Conservation (phyloP, 2,113 vertebrate species). For the Dasyprocta punctata region DNA sequence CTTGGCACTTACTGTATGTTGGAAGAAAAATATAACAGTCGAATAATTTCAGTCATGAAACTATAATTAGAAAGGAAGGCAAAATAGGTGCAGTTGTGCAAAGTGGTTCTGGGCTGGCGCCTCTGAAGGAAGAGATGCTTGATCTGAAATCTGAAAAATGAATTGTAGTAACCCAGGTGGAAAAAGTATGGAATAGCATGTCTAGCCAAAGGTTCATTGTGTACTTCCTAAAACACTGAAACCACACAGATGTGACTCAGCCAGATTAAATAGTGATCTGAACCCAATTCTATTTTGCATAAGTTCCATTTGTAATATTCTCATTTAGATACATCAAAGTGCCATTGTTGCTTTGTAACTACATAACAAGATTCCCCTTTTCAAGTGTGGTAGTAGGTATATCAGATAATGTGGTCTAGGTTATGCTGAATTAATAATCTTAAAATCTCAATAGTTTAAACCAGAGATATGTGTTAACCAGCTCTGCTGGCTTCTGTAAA, state of each 20-base stretch:
- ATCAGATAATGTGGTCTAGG: not conserved
- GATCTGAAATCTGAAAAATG: conserved; percentile 9
- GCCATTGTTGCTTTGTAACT: not conserved
- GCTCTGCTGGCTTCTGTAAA: not conserved
- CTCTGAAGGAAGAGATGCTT: not conserved
- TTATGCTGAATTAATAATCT: not conserved
- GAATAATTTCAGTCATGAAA: not conserved
- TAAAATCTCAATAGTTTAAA: not conserved
- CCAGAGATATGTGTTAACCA: not conserved
- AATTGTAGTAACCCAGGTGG: not conserved
- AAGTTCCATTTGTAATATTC: not conserved
- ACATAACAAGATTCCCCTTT: not conserved
- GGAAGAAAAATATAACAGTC: conserved; percentile 10
- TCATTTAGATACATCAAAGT: not conserved
- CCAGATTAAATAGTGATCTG: not conserved
- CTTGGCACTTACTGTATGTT: not conserved
- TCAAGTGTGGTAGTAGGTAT: not conserved
- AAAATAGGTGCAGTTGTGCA: not conserved
- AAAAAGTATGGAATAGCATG: not conserved
- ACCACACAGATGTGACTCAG: not conserved
- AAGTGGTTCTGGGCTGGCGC: not conserved
- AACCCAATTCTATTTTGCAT: not conserved
- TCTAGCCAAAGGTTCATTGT: not conserved
- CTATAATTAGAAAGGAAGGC: not conserved
- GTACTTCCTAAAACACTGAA: not conserved